These are phyloP conservation scores for Lamellibrachia satsuma DNA, from an alignment of 2,888 invertebrate species.

Conservation along the genomic window DNA sequence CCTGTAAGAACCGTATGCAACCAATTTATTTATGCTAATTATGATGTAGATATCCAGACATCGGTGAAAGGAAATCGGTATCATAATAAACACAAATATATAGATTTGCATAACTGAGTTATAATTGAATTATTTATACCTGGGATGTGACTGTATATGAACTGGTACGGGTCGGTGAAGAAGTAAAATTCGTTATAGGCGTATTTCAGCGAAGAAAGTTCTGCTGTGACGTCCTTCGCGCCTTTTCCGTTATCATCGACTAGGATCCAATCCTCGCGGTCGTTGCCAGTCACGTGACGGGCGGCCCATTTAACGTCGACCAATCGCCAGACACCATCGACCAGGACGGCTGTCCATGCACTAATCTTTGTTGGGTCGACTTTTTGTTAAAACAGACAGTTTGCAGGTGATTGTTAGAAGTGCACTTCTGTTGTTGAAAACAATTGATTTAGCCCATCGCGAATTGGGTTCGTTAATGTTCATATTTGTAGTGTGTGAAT, in stretches of 20 bases:
- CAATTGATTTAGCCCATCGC: not conserved
- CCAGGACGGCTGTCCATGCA: constrained; percentile 25
- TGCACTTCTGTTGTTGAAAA: not conserved
- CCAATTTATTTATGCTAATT: not conserved
- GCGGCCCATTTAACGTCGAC: constrained; percentile 26
- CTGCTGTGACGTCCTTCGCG: not conserved
- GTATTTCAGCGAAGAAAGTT: not conserved
- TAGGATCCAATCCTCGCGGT: constrained; percentile 27
- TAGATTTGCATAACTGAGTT: not conserved
- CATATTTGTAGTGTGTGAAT: too few relatives aligned
- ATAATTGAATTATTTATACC: not conserved
- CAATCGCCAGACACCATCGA: constrained; percentile 28
- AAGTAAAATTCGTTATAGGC: constrained; percentile 28
- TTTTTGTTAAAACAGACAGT: not conserved
- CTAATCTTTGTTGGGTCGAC: not conserved
- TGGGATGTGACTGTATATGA: constrained; percentile 27
- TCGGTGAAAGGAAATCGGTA: not conserved
- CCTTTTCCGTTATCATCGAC: constrained; percentile 25
- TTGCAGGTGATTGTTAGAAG: not conserved
- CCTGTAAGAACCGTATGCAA: not conserved
- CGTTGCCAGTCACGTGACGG: not conserved
- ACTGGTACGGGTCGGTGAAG: constrained; percentile 29
- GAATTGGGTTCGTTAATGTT: too few relatives aligned
- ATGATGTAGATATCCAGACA: too few relatives aligned
- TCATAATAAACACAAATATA: not conserved